These are phyloP conservation scores for Antechinus flavipes DNA, from an alignment of 2,113 vertebrate genomes.

Conservation along the genomic window DNA sequence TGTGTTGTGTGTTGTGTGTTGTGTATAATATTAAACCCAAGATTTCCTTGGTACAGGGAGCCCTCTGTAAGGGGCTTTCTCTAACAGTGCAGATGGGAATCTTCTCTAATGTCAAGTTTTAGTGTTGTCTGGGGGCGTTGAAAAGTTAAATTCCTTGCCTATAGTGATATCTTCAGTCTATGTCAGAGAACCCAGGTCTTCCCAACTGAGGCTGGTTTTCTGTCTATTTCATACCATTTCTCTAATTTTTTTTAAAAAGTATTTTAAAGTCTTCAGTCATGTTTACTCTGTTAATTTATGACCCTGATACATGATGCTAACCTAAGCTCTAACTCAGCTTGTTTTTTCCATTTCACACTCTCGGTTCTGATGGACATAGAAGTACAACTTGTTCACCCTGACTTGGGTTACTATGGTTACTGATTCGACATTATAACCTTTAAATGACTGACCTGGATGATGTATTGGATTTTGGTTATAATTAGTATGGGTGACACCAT, in stretches of 20 bases:
- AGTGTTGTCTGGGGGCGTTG: background rate
- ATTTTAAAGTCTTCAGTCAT: background rate
- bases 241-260: background rate
- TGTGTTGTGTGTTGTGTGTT: background rate
- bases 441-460: slow-evolving; percentile 7
- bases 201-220: background rate
- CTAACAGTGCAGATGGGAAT: background rate
- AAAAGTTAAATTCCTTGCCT: background rate
- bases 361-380: background rate
- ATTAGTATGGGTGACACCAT: background rate
- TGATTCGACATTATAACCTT: slow-evolving; percentile 8
- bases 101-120: background rate
- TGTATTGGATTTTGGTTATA: slow-evolving; percentile 13
- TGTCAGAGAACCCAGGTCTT: background rate
- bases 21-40: background rate
- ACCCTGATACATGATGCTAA: background rate
- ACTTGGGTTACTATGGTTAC: background rate
- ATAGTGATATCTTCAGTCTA: background rate
- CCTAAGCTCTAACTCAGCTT: background rate
- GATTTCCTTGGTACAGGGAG: background rate
- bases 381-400: background rate
- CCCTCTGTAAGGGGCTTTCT: background rate
- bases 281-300: background rate
- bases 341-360: background rate
- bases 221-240: background rate